Conservation (phyloP, 2,797 vertebrate genomes). For the Peromyscus aztecus region DNA sequence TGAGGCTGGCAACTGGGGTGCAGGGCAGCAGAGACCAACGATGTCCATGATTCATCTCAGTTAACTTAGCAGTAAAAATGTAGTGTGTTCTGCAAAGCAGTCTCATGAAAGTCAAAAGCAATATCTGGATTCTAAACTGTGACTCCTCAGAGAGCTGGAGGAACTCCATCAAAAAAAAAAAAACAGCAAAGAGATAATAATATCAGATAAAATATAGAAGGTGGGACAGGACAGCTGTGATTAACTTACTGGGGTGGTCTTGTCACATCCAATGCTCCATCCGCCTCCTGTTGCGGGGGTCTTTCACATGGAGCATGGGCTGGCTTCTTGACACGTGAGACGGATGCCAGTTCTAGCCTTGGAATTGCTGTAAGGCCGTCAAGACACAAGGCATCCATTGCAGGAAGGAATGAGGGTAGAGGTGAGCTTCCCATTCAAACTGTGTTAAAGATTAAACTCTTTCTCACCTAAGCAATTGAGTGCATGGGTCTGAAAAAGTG, state of each 20-base stretch:
- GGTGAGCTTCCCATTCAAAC: background rate
- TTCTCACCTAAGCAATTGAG: background rate
- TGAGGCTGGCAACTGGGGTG: too few relatives aligned
- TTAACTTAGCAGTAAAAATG: background rate
- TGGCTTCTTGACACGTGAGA: background rate
- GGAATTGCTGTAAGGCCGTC: slow-evolving; percentile 68
- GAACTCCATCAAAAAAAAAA: background rate
- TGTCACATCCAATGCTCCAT: slow-evolving; percentile 59
- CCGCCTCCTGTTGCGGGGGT: background rate
- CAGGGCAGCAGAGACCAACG: background rate
- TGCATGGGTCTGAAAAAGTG: slow-evolving; percentile 2
- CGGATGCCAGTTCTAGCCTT: background rate
- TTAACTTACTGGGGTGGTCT: slow-evolving; percentile 75
- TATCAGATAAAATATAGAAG: background rate
- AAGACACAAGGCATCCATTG: slow-evolving; percentile 87
- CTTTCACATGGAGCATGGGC: background rate
- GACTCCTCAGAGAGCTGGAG: slow-evolving; percentile 8
- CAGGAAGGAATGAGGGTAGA: slow-evolving; percentile 11
- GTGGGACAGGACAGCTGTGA: background rate
- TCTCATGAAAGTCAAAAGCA: background rate
- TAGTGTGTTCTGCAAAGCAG: background rate
- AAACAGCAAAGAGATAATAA: background rate
- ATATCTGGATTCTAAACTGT: background rate
- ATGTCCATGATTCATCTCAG: background rate
- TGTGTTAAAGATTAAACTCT: background rate